Conservation (phyloP, 2,113 vertebrate genomes). For the Narcine bancroftii region DNA sequence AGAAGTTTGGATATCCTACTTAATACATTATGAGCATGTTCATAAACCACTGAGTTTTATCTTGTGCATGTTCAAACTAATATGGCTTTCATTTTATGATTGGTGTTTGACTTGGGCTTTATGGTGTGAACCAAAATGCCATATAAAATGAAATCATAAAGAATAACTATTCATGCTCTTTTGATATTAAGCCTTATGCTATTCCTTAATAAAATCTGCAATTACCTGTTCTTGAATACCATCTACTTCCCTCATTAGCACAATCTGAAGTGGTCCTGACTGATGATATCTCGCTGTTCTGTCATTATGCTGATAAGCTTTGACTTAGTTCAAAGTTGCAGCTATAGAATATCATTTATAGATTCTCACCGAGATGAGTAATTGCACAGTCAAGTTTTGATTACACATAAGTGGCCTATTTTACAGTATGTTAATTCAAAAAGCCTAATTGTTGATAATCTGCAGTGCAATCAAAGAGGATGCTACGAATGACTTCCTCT, state of each 20-base stretch:
- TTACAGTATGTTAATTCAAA: slow-evolving; percentile 32
- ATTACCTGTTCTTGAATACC: slow-evolving; percentile 1
- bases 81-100: neutral
- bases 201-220: slow-evolving; percentile 11
- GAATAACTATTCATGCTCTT: neutral
- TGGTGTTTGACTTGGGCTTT: neutral
- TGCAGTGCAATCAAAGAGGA: slow-evolving; percentile 29
- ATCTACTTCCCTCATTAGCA: slow-evolving; percentile 22
- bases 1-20: neutral
- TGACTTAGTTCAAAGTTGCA: slow-evolving; percentile 31
- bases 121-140: neutral
- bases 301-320: slow-evolving; percentile 30
- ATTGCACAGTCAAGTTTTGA: slow-evolving; percentile 35
- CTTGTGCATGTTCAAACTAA: neutral
- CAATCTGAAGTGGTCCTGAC: slow-evolving; percentile 31
- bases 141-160: neutral
- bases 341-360: neutral
- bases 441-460: slow-evolving; percentile 28
- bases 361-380: slow-evolving; percentile 6
- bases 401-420: slow-evolving; percentile 37
- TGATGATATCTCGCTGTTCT: slow-evolving; percentile 19
- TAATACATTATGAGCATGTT: neutral
- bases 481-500: slow-evolving; percentile 18
- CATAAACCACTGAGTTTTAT: neutral
- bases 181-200: neutral